Base-by-base conservation (phyloP, 1,140 invertebrate genomes). In the Panagrolaimus sp. region DNA sequence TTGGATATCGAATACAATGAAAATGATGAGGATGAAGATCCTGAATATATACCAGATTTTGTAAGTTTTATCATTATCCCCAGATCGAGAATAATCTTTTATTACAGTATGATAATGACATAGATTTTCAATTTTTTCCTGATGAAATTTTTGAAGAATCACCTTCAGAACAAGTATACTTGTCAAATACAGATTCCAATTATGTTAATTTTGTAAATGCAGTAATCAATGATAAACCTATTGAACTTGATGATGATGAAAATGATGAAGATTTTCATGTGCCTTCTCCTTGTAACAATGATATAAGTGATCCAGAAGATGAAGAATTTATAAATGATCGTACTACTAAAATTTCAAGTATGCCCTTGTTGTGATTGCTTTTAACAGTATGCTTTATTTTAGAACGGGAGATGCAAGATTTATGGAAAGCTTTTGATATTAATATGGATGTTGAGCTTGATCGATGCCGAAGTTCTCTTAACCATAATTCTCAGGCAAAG, bases 291-390 rank as follows among this genome's bases (percentile, higher is more conserved):
- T 21, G 14, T 21, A 5, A 58, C 10, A 58, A 58, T 58, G 21
- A 26, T 12, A 12, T 26, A 21, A 58, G 28, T 21, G 28, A 12
- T 58, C 12, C 21, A 58, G 28, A 58, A 8, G 28, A 52, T 8
- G 48, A 58, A 21, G 52, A 58, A 28, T 58, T 58, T 58, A 21
- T 21, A n/a, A 21, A 58, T 58, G 52, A 58, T 21, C 14, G 52
- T 10, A 26, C 52, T 21, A 58, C 52, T 0, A 12, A 58, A 28
- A 58, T 58, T 21, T 58, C 52, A 4, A 58, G 52, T 21, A 21
- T 58, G 52, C 9, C 14, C 8, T 52, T 52, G 1, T 52, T 9
- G 8, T 26, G 17, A n/a, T 58, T 28, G 1, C 14, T 24, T 58
- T 58, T 4, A 17, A 21, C 21, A 5, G 14, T 5, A 2, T n/a